Percentiles rank a stretch among this genome's conserved stretches.
These are phyloP conservation scores for Tryphoninae sp. DNA, from an alignment of 2,888 invertebrate genomes.

Conservation along the genomic window DNA sequence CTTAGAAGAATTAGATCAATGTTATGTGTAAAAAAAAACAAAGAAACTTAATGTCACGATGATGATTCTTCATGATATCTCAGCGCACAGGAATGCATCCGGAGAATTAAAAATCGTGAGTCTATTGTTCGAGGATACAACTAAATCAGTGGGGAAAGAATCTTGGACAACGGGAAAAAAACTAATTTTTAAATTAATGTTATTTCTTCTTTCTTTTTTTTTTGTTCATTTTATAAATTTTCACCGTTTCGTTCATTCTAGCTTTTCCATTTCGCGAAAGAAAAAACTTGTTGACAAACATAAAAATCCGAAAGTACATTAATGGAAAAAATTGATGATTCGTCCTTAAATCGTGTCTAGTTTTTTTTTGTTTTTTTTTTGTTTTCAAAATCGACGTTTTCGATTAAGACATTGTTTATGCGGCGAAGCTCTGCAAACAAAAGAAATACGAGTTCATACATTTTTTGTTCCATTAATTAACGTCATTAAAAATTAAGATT, in stretches of 20 bases:
- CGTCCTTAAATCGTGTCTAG: too few species aligned
- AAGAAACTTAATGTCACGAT: constrained; percentile 30
- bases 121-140: constrained; percentile 58
- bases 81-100: constrained; percentile 63
- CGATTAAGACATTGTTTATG: not conserved
- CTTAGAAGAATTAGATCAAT: constrained; percentile 43
- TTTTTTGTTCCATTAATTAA: not conserved
- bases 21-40: constrained; percentile 16
- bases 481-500: too few species aligned
- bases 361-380: not conserved
- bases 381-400: not conserved
- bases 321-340: too few species aligned
- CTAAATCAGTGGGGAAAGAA: constrained; percentile 1
- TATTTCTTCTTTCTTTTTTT: not conserved
- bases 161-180: constrained; percentile 3
- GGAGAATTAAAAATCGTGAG: constrained; percentile 42
- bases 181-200: not conserved
- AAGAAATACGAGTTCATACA: not conserved
- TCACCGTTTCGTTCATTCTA: not conserved
- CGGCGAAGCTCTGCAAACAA: not conserved
- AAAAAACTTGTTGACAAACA: not conserved
- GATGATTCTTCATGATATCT: constrained; percentile 53
- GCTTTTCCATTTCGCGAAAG: not conserved
- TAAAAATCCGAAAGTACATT: too few species aligned
- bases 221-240: not conserved